A percentile compares a stretch with the other conserved stretches of the same genome.
These are phyloP conservation scores for Labroides dimidiatus DNA, from an alignment of 2,797 vertebrate species.

Conservation along the genomic window DNA sequence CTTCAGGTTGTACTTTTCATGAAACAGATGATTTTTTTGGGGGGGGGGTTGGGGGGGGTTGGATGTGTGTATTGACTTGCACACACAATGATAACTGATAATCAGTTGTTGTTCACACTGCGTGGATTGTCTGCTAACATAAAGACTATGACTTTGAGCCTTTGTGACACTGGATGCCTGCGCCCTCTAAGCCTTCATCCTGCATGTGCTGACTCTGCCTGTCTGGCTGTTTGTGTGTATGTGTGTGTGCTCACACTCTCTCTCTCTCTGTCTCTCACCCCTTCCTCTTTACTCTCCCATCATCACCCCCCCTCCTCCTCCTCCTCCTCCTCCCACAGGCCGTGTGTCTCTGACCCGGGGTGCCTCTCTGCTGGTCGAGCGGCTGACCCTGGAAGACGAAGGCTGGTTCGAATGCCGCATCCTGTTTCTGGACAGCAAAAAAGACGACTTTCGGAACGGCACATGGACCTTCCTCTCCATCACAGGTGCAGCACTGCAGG, in stretches of 20 bases:
- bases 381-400: constrained; percentile 91
- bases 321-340: constrained; percentile 78
- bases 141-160: constrained; percentile 55
- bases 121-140: constrained; percentile 12
- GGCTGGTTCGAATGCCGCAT: constrained; percentile 99
- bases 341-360: constrained; percentile 89
- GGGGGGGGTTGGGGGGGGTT: neutral
- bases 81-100: neutral
- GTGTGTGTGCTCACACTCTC: constrained; percentile 16
- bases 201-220: constrained; percentile 63
- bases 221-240: constrained; percentile 51
- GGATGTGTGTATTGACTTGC: neutral
- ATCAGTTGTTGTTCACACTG: constrained; percentile 14
- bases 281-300: constrained; percentile 30
- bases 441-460: constrained; percentile 93
- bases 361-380: constrained; percentile 90
- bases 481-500: constrained; percentile 84
- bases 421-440: constrained; percentile 91
- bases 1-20: neutral
- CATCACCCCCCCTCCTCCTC: constrained; percentile 34
- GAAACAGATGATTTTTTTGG: neutral
- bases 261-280: constrained; percentile 22
- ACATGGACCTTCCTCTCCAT: constrained; percentile 98
- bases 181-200: constrained; percentile 47
- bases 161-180: constrained; percentile 49